Conservation (phyloP, 2,888 invertebrate species). For the Tenthredo distinguenda region DNA sequence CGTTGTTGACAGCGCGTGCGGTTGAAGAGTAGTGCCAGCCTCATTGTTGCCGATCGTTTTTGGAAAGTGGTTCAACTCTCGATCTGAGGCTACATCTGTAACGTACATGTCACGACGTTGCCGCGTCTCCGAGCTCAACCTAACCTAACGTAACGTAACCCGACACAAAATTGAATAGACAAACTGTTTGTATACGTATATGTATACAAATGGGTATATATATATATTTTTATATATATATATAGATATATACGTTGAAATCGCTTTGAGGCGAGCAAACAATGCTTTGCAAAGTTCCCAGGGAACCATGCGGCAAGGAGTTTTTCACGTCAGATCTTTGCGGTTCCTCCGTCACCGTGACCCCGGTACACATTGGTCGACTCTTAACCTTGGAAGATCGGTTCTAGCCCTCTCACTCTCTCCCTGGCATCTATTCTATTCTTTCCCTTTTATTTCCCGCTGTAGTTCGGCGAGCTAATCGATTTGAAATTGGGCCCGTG, state of each 20-base stretch:
- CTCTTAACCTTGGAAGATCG: constrained; percentile 53
- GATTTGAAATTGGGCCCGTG: constrained; percentile 62
- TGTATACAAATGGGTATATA: background rate
- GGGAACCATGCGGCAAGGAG: constrained; percentile 8
- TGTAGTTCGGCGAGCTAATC: constrained; percentile 56
- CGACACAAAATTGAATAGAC: constrained; percentile 4
- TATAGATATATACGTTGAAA: background rate
- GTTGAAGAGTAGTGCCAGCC: background rate
- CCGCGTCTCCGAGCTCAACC: background rate
- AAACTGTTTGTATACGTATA: constrained; percentile 8
- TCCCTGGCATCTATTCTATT: constrained; percentile 41
- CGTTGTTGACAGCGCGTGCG: constrained; percentile 31
- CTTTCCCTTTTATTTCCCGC: constrained; percentile 47
- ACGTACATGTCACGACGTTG: background rate
- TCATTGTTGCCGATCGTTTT: background rate
- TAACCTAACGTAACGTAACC: background rate
- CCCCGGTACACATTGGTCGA: constrained; percentile 65
- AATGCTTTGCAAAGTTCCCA: constrained; percentile 46
- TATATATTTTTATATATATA: background rate
- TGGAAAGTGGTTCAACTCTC: background rate
- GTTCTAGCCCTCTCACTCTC: constrained; percentile 54
- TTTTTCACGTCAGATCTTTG: constrained; percentile 43
- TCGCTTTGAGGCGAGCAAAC: constrained; percentile 27
- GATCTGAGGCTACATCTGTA: background rate
- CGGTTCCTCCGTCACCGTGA: constrained; percentile 28